These are phyloP conservation scores for Verasper variegatus DNA, from an alignment of 2,113 vertebrate species.

Conservation along the genomic window DNA sequence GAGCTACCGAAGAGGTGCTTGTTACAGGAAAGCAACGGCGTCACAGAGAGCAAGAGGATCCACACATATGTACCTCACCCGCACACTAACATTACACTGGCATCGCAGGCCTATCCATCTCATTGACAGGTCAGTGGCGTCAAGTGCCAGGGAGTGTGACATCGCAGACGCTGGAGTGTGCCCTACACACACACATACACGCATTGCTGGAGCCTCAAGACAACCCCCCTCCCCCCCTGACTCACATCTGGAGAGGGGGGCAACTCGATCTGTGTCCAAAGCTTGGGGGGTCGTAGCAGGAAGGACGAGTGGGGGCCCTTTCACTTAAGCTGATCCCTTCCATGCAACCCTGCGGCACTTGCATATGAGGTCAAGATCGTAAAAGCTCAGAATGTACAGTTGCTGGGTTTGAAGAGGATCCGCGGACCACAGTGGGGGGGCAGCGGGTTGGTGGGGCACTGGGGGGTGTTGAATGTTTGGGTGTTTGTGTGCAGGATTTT, in stretches of 20 bases:
- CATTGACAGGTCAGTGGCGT: constrained; percentile 79
- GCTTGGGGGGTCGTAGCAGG: constrained; percentile 65
- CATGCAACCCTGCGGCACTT: constrained; percentile 65
- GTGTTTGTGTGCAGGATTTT: constrained; percentile 51
- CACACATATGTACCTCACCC: constrained; percentile 17
- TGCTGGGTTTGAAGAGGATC: constrained; percentile 63
- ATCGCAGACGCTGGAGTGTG: constrained; percentile 73
- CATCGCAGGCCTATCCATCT: constrained; percentile 76
- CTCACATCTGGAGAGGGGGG: constrained; percentile 80
- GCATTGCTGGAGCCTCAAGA: constrained; percentile 48
- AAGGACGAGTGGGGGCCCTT: constrained; percentile 67
- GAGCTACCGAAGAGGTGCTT: constrained; percentile 22
- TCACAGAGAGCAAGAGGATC: constrained; percentile 65
- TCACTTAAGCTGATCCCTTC: constrained; percentile 74
- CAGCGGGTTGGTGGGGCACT: not conserved
- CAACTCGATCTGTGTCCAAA: constrained; percentile 71
- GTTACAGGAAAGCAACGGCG: constrained; percentile 54
- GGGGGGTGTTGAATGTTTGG: not conserved
- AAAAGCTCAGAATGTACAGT: constrained; percentile 79
- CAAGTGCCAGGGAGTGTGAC: constrained; percentile 79
- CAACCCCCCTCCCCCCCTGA: constrained; percentile 20
- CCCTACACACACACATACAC: constrained; percentile 47
- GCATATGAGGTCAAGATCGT: constrained; percentile 77
- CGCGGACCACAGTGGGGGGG: constrained; percentile 7
- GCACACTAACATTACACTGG: constrained; percentile 66